phyloP scores from a whole-genome alignment of 2,113 vertebrate species.

The Dolichallabes microphthalmus region DNA sequence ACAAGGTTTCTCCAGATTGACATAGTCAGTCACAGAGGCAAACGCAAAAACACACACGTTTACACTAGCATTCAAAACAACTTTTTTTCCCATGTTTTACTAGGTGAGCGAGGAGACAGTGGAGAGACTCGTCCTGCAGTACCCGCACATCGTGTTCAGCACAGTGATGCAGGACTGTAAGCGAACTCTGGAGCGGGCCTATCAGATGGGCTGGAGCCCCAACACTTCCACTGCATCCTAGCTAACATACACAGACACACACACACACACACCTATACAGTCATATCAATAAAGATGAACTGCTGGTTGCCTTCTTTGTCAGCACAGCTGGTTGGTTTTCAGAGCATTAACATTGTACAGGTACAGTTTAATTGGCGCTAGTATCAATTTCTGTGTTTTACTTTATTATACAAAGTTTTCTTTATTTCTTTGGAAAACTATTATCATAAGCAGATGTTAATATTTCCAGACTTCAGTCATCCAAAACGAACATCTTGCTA shows the following conservation, averaged over 20 bases:
- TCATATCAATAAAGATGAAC: conserved; percentile 32
- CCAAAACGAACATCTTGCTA: conserved; percentile 11
- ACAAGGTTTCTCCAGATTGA: neutral
- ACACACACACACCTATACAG: conserved; percentile 34
- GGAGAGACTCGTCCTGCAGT: conserved; percentile 93
- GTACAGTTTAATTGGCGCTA: conserved; percentile 5
- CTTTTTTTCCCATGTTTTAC: conserved; percentile 54
- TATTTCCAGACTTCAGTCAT: conserved; percentile 32
- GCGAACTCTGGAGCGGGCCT: conserved; percentile 95
- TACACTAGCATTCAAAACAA: neutral
- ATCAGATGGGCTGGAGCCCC: conserved; percentile 99
- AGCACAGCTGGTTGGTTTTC: conserved; percentile 28
- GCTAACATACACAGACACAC: conserved; percentile 55
- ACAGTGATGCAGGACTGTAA: conserved; percentile 99
- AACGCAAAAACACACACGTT: neutral
- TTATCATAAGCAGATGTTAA: conserved; percentile 34
- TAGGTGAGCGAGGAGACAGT: conserved; percentile 96
- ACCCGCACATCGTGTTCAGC: conserved; percentile 97
- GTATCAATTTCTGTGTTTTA: conserved; percentile 10
- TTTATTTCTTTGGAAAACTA: conserved; percentile 6
- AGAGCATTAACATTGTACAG: conserved; percentile 31
- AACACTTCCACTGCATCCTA: conserved; percentile 87
- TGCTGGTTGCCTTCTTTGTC: conserved; percentile 51
- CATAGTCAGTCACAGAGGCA: neutral
- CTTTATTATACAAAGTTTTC: conserved; percentile 12